Base-by-base conservation (phyloP, 2,797 vertebrate species). In the Pseudomugil gertrudae region DNA sequence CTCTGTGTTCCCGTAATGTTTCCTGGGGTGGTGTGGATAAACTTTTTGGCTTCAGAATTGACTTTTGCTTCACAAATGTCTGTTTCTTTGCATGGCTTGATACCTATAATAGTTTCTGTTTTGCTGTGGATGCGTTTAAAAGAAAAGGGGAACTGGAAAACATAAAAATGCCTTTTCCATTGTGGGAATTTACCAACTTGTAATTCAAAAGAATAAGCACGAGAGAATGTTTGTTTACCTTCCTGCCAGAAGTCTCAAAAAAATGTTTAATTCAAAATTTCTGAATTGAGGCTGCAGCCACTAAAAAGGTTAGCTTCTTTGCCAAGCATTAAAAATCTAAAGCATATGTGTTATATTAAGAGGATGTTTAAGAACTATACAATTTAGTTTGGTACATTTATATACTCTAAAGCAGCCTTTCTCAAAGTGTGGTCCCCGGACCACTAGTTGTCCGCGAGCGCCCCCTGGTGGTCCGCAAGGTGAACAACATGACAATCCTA, bases 41-140 rank as follows among this genome's bases (percentile, higher is more conserved):
- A 78, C 68, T 73, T 79, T 76, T 57, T 23, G 43, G 63, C 33
- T 61, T 66, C 33, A 32, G 51, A 76, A 47, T 55, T 66, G 69
- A 69, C 72, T 71, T 33, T 79, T 68, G 72, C 72, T 83, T 85
- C 62, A 68, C 72, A 76, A 66, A 87, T 78, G 71, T 69, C 30
- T 66, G 45, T 64, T 62, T 69, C 63, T 71, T 77, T 86, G 90
- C 90, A 90, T 91, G 89, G 86, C 87, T 85, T 74, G 71, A 76
- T 79, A 79, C 58, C 66, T 66, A 66, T 55, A 79, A 33, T 47
- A 78, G 84, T 87, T 84, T 80, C 80, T 85, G 84, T 87, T 89
- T 87, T 57, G 83, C 85, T 78, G 30, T 47, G 70, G 72, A 57
- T 56, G 56, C 68, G 66, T 66, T 73, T 57, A 78, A 61, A 57